A percentile compares a stretch with the other conserved stretches of the same genome.
phyloP scores from a whole-genome alignment of 2,797 vertebrate genomes.

The Masticophis lateralis region DNA sequence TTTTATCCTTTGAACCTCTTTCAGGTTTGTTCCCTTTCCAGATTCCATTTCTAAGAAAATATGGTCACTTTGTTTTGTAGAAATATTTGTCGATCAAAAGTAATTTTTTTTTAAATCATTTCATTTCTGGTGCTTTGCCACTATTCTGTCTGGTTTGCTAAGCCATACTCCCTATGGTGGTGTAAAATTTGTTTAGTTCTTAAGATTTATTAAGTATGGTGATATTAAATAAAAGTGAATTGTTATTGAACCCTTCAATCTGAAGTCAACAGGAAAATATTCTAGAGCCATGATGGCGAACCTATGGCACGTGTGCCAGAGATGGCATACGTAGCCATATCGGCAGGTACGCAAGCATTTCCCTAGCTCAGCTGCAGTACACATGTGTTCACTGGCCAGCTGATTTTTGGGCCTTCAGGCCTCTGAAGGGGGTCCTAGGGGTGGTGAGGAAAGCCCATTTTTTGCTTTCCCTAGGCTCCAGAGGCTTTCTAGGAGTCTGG shows the following conservation, averaged over 20 bases:
- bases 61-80: background rate
- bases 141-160: background rate
- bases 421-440: too few species aligned
- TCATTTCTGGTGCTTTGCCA: background rate
- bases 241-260: background rate
- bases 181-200: too few species aligned
- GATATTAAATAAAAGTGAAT: background rate
- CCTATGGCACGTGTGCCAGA: too few species aligned
- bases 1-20: background rate
- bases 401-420: too few species aligned
- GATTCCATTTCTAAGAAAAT: background rate
- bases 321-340: too few species aligned
- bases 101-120: background rate
- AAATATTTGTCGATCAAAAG: background rate
- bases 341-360: too few species aligned
- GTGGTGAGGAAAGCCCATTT: too few species aligned
- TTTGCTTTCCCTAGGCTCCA: too few species aligned
- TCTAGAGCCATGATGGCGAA: background rate
- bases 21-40: too few species aligned
- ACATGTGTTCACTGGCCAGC: too few species aligned
- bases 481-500: too few species aligned
- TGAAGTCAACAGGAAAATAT: background rate
- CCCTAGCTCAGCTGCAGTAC: too few species aligned
- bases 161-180: background rate
- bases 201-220: background rate